Evolutionary conservation across 2,113 vertebrate species (phyloP).

Genomic region (Pavo muticus): DNA sequence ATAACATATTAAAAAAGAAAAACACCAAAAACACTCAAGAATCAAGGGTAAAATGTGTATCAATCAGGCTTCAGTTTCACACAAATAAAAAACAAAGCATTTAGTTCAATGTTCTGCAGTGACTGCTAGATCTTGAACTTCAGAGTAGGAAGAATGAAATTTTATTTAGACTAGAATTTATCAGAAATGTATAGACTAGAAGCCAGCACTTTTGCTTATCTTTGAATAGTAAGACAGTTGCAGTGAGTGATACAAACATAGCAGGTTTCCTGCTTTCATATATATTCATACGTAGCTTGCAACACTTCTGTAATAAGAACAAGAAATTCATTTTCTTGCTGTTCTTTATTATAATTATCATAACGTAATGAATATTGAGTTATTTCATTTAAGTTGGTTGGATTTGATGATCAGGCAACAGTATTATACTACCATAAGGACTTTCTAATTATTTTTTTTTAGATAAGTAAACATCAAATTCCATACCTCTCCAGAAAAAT

Average conservation of each 20-base stretch:
- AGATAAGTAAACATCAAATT: neutral
- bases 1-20: neutral
- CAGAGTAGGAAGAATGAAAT: neutral
- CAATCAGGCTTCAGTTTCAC: neutral
- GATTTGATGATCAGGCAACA: neutral
- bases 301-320: neutral
- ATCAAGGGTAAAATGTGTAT: neutral
- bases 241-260: neutral
- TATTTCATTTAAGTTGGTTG: neutral
- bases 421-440: neutral
- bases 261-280: neutral
- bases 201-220: neutral
- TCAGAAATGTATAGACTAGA: neutral
- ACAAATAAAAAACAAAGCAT: neutral
- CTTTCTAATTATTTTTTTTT: neutral
- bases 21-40: neutral
- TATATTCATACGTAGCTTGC: neutral
- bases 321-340: rapidly evolving
- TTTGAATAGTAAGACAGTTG: neutral
- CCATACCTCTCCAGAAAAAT: neutral
- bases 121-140: neutral
- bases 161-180: neutral
- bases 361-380: neutral
- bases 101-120: neutral
- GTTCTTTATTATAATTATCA: neutral